Evolutionary conservation across 2,888 invertebrate genomes (phyloP).

Genomic region (Steinernema carpocapsae): DNA sequence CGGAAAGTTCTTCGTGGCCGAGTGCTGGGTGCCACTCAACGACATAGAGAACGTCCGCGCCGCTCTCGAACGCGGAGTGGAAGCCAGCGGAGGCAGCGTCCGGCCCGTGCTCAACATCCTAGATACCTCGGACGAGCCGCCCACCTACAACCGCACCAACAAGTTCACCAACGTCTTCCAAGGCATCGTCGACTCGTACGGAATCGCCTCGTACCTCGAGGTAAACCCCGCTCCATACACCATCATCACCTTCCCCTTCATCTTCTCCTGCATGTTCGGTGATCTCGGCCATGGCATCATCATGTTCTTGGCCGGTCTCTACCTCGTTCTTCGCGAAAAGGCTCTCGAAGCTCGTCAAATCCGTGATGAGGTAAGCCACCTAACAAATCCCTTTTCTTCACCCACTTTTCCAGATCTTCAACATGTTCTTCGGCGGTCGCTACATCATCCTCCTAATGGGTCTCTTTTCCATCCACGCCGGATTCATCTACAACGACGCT

Average conservation of each 20-base stretch:
- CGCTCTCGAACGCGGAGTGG: slow-evolving; percentile 88
- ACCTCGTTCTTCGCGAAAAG: slow-evolving; percentile 93
- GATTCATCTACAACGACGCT: slow-evolving; percentile 68
- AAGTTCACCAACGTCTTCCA: slow-evolving; percentile 92
- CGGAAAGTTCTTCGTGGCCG: slow-evolving; percentile 96
- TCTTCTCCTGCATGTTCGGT: slow-evolving; percentile 98
- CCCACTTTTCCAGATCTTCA: slow-evolving; percentile 68
- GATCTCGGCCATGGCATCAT: slow-evolving; percentile 90
- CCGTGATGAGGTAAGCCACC: slow-evolving; percentile 49
- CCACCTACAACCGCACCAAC: slow-evolving; percentile 93
- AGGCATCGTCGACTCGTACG: slow-evolving; percentile 91
- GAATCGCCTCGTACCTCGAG: slow-evolving; percentile 91
- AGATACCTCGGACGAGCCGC: slow-evolving; percentile 83
- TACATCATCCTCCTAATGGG: slow-evolving; percentile 70
- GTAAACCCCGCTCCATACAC: slow-evolving; percentile 97
- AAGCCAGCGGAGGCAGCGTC: slow-evolving; percentile 85
- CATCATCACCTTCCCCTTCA: slow-evolving; percentile 94
- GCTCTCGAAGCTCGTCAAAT: slow-evolving; percentile 73
- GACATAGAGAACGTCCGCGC: slow-evolving; percentile 89
- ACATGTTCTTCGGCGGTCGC: slow-evolving; percentile 69
- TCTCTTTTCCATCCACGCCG: slow-evolving; percentile 69
- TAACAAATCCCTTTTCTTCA: background rate
- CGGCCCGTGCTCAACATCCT: slow-evolving; percentile 94
- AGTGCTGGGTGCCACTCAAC: slow-evolving; percentile 91
- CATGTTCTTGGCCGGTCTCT: slow-evolving; percentile 87